Evolutionary conservation across 2,113 vertebrate species (phyloP), one percentile per base, ranked within the genome.

Genomic region (Indicator maculatus): DNA sequence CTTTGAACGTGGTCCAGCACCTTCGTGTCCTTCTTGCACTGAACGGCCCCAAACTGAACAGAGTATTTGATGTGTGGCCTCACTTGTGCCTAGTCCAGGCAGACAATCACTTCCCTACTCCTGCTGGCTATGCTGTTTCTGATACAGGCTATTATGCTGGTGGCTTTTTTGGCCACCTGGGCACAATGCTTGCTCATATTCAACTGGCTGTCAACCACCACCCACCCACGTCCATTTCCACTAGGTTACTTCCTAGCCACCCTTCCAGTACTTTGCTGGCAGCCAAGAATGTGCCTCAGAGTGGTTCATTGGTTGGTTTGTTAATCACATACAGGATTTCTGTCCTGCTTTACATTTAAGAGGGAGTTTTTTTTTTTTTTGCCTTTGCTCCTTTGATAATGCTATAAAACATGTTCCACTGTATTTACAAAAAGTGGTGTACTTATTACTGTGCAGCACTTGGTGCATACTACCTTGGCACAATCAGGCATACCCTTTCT

Each of bases 21-120:
- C 26, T 36, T 31, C 17, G 2, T 36, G 31, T 44, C 60, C 38
- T n/a, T 52, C 38, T 45, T 59, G 24, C 11, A 31, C 20, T 36
- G 36, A 31, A 26, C 20, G 30, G 5, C 44, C 16, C 52, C 59
- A 33, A 26, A 47, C 39, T 58, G 30, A 26, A 41, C n/a, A 27
- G 13, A 12, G 21, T 9, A 39, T 4, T 67, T 0, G 1, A 85
- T 44, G 7, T 15, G 33, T 1, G 2, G 17, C 61, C 27, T 63
- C 75, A 74, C 45, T 31, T 45, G 55, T 21, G 36, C 53, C 0
- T 0, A 36, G 26, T 65, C 21, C 33, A 27, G 31, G 21, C 8
- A 16, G 0, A 38, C 1, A 0, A 27, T 61, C 18, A 16, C 38
- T 20, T 7, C 30, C 20, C 16, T 26, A 1, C 0, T 69, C 17